Evolutionary conservation across 2,888 invertebrate genomes (phyloP), one percentile per base, ranked within the genome.

Genomic region (Gastrophysa polygoni): DNA sequence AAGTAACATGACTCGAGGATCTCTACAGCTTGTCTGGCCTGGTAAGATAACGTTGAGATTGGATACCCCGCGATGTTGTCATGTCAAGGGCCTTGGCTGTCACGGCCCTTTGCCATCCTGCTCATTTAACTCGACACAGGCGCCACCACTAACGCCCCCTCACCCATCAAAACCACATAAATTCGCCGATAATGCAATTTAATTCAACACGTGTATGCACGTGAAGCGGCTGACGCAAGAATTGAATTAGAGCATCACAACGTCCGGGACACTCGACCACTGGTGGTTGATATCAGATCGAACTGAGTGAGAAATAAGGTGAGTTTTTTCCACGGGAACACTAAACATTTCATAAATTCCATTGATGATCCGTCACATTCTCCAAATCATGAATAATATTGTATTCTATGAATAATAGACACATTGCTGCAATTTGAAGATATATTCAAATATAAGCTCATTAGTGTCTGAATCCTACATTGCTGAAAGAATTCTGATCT

Each of bases 11-110:
- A 24, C 24, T 24, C 24, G 24, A 32, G 10, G 10, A 32, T 2
- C 29, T 32, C 29, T 8, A 32, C 6, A 32, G 10, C 29, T 10
- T 32, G 29, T 14, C 38, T 38, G n/a, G 38, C 38, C 11, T 2
- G 2, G 6, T 10, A 2, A 32, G 29, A 32, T 32, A 38, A 38
- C n/a, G 38, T 38, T 38, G 14, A 14, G 38, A 11, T 10, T 38
- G 38, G 38, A 38, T 32, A 32, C 10, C 6, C 29, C 24, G 24
- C 24, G 7, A 24, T 24, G 24, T 7, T 47, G 11, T 38, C 20
- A 52, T 71, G 70, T 71, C 70, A 71, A 71, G 71, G 67, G 68
- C 63, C 69, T 70, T 69, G 68, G 68, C 61, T 65, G 67, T 68
- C 67, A 72, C 68, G 71, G 68, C 66, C 70, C 68, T 69, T 71